phyloP scores from a whole-genome alignment of 2,888 invertebrate species.

The Ophion costatus region DNA sequence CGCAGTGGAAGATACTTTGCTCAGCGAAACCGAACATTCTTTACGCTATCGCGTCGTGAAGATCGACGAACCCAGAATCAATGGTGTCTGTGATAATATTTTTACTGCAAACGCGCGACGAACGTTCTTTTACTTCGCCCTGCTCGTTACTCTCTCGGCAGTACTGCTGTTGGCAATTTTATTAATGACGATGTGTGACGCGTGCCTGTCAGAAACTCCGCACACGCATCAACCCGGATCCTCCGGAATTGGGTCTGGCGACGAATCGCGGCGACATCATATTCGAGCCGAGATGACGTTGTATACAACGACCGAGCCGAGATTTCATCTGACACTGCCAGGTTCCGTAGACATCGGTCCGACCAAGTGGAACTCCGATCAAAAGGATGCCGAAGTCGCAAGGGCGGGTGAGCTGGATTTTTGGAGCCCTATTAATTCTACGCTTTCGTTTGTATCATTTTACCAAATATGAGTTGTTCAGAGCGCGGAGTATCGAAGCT shows the following conservation, averaged over 20 bases:
- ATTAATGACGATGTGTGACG: conserved; percentile 22
- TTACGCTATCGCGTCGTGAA: background rate
- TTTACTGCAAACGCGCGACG: conserved; percentile 59
- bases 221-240: conserved; percentile 1
- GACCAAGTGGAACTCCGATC: background rate
- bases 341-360: conserved; percentile 22
- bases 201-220: conserved; percentile 50
- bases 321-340: conserved; percentile 49
- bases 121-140: conserved; percentile 3
- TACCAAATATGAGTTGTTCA: background rate
- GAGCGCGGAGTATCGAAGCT: background rate
- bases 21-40: conserved; percentile 39
- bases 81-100: conserved; percentile 33
- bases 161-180: conserved; percentile 4
- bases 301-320: conserved; percentile 22
- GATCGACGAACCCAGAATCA: background rate
- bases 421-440: background rate
- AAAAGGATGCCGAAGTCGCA: background rate
- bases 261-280: background rate
- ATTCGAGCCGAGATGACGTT: conserved; percentile 28
- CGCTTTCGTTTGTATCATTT: background rate
- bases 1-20: conserved; percentile 12
- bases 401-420: conserved; percentile 25
- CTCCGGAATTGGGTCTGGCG: background rate
- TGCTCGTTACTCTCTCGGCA: background rate